Evolutionary conservation across 2,797 vertebrate species (phyloP).

Genomic region (Myoxocephalus aenaeus): DNA sequence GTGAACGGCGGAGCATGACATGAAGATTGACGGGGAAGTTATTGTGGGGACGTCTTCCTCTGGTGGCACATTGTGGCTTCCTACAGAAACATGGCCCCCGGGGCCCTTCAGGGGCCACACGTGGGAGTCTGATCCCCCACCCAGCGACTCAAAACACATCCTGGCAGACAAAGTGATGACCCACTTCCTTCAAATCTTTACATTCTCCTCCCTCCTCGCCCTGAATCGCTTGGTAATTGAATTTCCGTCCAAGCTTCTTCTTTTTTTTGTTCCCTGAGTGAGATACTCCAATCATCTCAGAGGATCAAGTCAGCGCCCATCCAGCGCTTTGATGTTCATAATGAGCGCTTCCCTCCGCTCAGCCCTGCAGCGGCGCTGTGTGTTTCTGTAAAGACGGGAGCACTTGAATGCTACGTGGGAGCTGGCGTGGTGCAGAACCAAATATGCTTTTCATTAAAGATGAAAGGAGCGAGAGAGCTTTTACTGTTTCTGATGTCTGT

Average conservation of each 20-base stretch:
- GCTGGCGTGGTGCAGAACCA: slow-evolving; percentile 42
- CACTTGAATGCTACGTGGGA: slow-evolving; percentile 64
- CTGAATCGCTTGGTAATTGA: slow-evolving; percentile 50
- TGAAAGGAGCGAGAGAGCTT: slow-evolving; percentile 68
- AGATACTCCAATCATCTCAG: slow-evolving; percentile 62
- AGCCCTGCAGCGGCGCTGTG: slow-evolving; percentile 58
- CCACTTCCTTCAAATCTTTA: slow-evolving; percentile 63
- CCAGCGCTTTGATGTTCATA: slow-evolving; percentile 72
- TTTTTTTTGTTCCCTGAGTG: slow-evolving; percentile 42
- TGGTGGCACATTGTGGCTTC: slow-evolving; percentile 41
- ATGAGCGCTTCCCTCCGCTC: slow-evolving; percentile 68
- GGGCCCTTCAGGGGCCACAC: slow-evolving; percentile 48
- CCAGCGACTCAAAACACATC: slow-evolving; percentile 50
- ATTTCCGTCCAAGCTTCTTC: slow-evolving; percentile 45
- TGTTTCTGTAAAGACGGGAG: slow-evolving; percentile 65
- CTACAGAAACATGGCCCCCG: slow-evolving; percentile 29
- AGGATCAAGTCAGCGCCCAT: slow-evolving; percentile 66
- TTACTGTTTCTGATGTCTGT: slow-evolving; percentile 68
- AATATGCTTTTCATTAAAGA: slow-evolving; percentile 81
- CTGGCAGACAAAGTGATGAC: slow-evolving; percentile 58
- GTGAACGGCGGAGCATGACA: slow-evolving; percentile 58
- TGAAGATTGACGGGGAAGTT: slow-evolving; percentile 38
- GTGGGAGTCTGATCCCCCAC: slow-evolving; percentile 64
- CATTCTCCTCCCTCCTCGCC: slow-evolving; percentile 29
- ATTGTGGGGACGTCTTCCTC: slow-evolving; percentile 34